These are phyloP conservation scores for Glomeris marginata DNA, from an alignment of 2,888 invertebrate species.

Conservation along the genomic window DNA sequence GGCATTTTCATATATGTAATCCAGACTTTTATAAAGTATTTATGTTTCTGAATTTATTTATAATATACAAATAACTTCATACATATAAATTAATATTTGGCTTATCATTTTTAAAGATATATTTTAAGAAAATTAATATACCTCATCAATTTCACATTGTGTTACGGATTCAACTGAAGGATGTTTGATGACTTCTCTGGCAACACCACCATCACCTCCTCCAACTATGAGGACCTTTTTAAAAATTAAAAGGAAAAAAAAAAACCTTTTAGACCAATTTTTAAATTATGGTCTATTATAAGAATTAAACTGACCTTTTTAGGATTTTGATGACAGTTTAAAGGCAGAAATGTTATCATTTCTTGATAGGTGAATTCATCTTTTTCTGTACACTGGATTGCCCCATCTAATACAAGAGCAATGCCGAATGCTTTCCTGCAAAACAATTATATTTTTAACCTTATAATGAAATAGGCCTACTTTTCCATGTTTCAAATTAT, in stretches of 20 bases:
- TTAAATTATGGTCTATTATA: neutral
- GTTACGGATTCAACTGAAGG: conserved; percentile 69
- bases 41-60: no score
- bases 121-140: conserved; percentile 15
- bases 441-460: conserved; percentile 18
- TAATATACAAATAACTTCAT: no score
- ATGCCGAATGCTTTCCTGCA: conserved; percentile 60
- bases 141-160: conserved; percentile 87
- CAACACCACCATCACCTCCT: conserved; percentile 96
- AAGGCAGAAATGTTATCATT: conserved; percentile 88
- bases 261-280: neutral
- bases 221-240: conserved; percentile 74
- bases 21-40: no score
- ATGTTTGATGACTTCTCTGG: conserved; percentile 87
- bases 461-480: conserved; percentile 1
- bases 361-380: conserved; percentile 98
- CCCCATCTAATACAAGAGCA: conserved; percentile 80
- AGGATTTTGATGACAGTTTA: conserved; percentile 81
- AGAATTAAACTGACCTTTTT: conserved; percentile 44
- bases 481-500: conserved; percentile 19
- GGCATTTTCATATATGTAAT: no score
- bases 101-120: neutral
- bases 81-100: no score
- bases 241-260: conserved; percentile 4
- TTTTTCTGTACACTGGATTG: conserved; percentile 88